Percentiles rank a stretch among this genome's conserved stretches.
phyloP scores from a whole-genome alignment of 2,888 invertebrate species.

The Nomada lathburiana region DNA sequence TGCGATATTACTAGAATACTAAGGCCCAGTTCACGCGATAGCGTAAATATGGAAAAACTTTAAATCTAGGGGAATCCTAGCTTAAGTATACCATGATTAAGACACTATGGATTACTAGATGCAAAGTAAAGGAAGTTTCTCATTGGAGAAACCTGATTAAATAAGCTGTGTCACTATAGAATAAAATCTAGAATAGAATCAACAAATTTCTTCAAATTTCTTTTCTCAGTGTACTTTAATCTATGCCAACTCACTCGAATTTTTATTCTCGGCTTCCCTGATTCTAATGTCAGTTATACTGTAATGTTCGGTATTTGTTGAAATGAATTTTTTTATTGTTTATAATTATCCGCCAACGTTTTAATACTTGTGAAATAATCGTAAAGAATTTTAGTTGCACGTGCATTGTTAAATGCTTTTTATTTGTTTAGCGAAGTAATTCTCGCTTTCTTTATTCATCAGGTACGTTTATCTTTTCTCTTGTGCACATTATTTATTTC shows the following conservation, averaged over 20 bases:
- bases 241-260: constrained; percentile 40
- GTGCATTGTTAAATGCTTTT: constrained; percentile 44
- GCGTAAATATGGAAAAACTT: neutral
- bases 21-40: no score
- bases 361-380: constrained; percentile 37
- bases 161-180: constrained; percentile 14
- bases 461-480: constrained; percentile 47
- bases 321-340: constrained; percentile 40
- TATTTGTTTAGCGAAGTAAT: constrained; percentile 34
- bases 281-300: constrained; percentile 50
- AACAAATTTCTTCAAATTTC: constrained; percentile 38
- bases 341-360: constrained; percentile 32
- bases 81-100: no score
- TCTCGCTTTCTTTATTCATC: constrained; percentile 32
- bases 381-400: constrained; percentile 29
- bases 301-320: constrained; percentile 45
- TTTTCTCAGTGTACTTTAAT: constrained; percentile 31
- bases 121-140: constrained; percentile 16
- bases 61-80: constrained; percentile 8
- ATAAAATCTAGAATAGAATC: constrained; percentile 29
- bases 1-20: no score
- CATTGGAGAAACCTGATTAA: neutral
- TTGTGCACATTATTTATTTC: constrained; percentile 35
- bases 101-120: neutral
- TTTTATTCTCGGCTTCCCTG: constrained; percentile 47